A percentile compares a stretch with the other conserved stretches of the same genome.
Conservation (phyloP, 2,888 invertebrate species). For the Nasonia oneida region DNA sequence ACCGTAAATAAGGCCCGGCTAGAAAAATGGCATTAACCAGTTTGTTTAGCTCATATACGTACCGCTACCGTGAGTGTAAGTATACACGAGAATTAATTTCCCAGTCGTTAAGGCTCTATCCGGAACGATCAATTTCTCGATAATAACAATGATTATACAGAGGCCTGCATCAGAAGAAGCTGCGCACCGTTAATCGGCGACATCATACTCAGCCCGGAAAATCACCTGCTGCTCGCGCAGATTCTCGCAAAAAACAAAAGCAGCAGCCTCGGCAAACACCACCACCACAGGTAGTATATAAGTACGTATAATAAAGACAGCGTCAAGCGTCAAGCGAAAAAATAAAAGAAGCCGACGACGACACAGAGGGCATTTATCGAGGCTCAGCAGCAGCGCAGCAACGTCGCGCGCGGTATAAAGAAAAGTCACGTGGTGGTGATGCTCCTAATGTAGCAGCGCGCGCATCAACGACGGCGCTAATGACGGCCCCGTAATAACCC, state of each 20-base stretch:
- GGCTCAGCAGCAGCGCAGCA: not conserved
- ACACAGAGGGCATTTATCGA: slow-evolving; percentile 1
- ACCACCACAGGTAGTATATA: not conserved
- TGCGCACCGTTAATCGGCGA: not conserved
- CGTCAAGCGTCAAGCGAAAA: slow-evolving; percentile 16
- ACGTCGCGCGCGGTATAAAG: not conserved
- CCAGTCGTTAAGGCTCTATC: not conserved
- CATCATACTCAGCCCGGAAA: not conserved
- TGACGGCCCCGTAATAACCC: slow-evolving; percentile 32
- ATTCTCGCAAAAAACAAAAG: not conserved
- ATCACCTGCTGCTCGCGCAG: not conserved
- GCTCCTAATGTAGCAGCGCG: not conserved
- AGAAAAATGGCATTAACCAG: not conserved
- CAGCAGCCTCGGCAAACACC: not conserved
- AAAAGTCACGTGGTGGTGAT: not conserved
- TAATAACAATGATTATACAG: slow-evolving; percentile 9
- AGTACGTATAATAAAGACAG: not conserved
- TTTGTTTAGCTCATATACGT: not conserved
- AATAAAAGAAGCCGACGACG: not conserved
- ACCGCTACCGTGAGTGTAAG: not conserved
- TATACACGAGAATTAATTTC: not conserved
- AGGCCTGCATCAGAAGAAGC: not conserved
- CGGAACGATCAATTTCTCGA: not conserved
- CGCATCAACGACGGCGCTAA: slow-evolving; percentile 51
- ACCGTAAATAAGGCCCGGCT: not conserved